Evolutionary conservation across 2,797 vertebrate species (phyloP).

Genomic region (Champsocephalus gunnari): DNA sequence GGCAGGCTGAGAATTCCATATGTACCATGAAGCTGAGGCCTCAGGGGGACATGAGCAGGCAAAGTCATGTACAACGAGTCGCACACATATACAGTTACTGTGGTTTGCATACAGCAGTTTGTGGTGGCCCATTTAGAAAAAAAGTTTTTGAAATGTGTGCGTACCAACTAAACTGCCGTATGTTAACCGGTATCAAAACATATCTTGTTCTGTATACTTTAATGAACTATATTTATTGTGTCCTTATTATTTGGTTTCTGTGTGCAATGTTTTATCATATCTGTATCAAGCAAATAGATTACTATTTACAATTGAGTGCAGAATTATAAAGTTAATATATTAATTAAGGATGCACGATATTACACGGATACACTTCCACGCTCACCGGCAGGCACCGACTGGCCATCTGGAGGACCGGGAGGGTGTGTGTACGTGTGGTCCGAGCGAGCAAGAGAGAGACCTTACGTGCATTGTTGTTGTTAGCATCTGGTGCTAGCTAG

Average conservation of each 20-base stretch:
- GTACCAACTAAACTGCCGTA: background rate
- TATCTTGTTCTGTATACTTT: background rate
- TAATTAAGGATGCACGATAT: no score
- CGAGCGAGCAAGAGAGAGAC: no score
- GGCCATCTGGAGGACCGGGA: no score
- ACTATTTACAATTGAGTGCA: background rate
- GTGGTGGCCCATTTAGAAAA: background rate
- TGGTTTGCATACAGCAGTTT: background rate
- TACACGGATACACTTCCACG: no score
- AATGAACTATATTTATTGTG: background rate
- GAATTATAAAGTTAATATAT: background rate
- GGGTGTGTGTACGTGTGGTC: no score
- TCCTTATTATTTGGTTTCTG: background rate
- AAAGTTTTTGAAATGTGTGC: background rate
- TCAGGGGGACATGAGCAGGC: background rate
- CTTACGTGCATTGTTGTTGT: no score
- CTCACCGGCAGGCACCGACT: no score
- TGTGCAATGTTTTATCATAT: background rate
- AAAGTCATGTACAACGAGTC: constrained; percentile 26
- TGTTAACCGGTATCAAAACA: background rate
- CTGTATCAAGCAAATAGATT: background rate
- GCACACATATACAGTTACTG: constrained; percentile 16
- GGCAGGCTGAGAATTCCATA: constrained; percentile 52
- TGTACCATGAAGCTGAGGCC: constrained; percentile 39
- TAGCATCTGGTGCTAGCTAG: no score